A percentile compares a stretch with the other conserved stretches of the same genome.
Conservation (phyloP, 2,888 invertebrate species). For the Drosophila anomalata region DNA sequence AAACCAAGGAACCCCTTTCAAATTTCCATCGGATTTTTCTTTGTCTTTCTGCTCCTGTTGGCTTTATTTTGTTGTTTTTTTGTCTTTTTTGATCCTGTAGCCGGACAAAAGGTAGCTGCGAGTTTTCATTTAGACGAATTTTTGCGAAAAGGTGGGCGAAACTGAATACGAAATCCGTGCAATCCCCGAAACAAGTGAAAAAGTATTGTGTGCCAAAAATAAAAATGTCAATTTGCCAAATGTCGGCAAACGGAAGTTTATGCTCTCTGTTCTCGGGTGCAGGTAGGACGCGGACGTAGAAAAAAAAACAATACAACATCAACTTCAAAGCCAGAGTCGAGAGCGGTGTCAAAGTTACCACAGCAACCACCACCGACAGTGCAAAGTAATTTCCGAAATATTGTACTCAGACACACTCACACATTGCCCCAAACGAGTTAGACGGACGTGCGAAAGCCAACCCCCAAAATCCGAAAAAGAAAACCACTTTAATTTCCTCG, state of each 20-base stretch:
- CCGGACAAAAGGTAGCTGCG: conserved; percentile 40
- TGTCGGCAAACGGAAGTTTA: conserved; percentile 58
- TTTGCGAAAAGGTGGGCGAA: conserved; percentile 20
- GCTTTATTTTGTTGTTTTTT: background rate
- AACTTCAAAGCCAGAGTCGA: conserved; percentile 61
- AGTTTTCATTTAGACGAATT: conserved; percentile 39
- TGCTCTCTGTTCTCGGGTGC: conserved; percentile 29
- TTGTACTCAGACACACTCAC: conserved; percentile 43
- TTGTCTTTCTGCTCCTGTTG: conserved; percentile 18
- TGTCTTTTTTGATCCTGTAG: background rate
- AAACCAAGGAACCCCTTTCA: conserved; percentile 29
- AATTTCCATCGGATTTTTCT: conserved; percentile 41
- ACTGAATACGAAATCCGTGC: conserved; percentile 22
- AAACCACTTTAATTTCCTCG: conserved; percentile 78
- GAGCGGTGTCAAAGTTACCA: conserved; percentile 65
- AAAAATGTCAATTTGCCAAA: conserved; percentile 79
- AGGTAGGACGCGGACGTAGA: conserved; percentile 49
- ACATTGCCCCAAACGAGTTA: conserved; percentile 38
- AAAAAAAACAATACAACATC: conserved; percentile 17
- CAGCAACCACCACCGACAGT: conserved; percentile 65
- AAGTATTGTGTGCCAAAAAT: conserved; percentile 62
- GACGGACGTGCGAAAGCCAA: conserved; percentile 55
- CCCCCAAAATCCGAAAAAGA: conserved; percentile 48
- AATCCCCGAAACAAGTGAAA: conserved; percentile 39
- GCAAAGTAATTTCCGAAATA: conserved; percentile 77